Conservation (phyloP, 1,140 invertebrate genomes). For the Papilio glaucus region DNA sequence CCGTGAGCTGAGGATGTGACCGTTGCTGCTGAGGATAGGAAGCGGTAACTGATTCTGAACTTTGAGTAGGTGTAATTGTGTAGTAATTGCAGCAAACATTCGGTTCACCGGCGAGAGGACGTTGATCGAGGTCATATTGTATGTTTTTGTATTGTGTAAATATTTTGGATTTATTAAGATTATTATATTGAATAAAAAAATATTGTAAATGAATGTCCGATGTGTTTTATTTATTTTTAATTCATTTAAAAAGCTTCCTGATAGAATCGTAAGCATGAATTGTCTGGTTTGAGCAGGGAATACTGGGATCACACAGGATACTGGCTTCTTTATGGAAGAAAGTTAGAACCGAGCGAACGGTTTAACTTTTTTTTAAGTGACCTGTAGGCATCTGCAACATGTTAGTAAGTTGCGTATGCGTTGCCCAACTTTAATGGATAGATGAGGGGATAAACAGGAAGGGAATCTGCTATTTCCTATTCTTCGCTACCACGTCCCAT, state of each 20-base stretch:
- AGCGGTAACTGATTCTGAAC: constrained; percentile 40
- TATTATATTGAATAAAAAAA: constrained; percentile 84
- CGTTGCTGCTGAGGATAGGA: constrained; percentile 35
- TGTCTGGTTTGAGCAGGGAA: no score
- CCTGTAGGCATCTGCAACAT: no score
- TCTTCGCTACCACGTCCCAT: no score
- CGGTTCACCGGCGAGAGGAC: constrained; percentile 58
- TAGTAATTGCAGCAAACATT: constrained; percentile 46
- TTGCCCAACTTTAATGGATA: no score
- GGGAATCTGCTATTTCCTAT: no score
- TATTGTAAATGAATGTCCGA: constrained; percentile 75
- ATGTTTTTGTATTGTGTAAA: constrained; percentile 83
- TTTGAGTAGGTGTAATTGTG: constrained; percentile 46
- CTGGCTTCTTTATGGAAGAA: no score
- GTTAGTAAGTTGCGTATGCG: no score
- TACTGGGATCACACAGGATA: no score
- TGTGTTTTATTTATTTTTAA: constrained; percentile 32
- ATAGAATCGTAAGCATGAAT: no score
- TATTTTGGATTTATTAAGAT: constrained; percentile 84
- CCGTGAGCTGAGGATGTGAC: background rate
- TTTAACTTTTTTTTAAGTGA: no score
- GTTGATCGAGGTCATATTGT: constrained; percentile 75
- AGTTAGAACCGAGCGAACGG: no score
- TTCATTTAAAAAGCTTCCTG: background rate
- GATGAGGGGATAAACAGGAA: no score